Evolutionary conservation across 1,140 invertebrate genomes (phyloP).

Genomic region (Drosophila setifemur): DNA sequence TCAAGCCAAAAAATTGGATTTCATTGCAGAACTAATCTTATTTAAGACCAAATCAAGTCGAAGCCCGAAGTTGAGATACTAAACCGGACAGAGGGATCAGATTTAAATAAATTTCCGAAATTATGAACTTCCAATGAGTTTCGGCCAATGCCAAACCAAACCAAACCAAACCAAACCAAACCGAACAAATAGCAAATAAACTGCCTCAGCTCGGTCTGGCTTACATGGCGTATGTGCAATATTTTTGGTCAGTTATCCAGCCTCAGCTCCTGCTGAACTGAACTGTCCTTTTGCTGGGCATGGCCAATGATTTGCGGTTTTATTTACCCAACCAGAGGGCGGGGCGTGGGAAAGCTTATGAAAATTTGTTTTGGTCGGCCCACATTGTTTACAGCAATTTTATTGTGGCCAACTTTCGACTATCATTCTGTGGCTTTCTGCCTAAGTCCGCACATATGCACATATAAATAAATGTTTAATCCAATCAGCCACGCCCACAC

Average conservation of each 20-base stretch:
- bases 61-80: not conserved
- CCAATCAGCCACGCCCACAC: conserved; percentile 8
- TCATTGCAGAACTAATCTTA: not conserved
- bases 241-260: conserved; percentile 25
- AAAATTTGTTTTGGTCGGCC: conserved; percentile 38
- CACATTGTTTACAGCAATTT: conserved; percentile 64
- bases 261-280: not conserved
- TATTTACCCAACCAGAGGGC: not conserved
- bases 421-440: conserved; percentile 48
- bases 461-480: conserved; percentile 14
- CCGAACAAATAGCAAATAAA: not conserved
- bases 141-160: not conserved
- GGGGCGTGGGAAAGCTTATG: conserved; percentile 30
- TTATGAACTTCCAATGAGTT: conserved; percentile 12
- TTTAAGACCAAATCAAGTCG: conserved; percentile 2
- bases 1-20: not conserved
- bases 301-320: conserved; percentile 58
- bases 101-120: conserved; percentile 23
- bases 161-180: not conserved
- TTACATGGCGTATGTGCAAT: conserved; percentile 45
- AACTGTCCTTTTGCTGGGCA: not conserved
- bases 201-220: not conserved
- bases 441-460: not conserved
- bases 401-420: conserved; percentile 53
- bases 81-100: not conserved